These are phyloP conservation scores for Aurelia sp. DNA, from an alignment of 30 jellyfish, hydroid and myxozoan species.

Conservation along the genomic window DNA sequence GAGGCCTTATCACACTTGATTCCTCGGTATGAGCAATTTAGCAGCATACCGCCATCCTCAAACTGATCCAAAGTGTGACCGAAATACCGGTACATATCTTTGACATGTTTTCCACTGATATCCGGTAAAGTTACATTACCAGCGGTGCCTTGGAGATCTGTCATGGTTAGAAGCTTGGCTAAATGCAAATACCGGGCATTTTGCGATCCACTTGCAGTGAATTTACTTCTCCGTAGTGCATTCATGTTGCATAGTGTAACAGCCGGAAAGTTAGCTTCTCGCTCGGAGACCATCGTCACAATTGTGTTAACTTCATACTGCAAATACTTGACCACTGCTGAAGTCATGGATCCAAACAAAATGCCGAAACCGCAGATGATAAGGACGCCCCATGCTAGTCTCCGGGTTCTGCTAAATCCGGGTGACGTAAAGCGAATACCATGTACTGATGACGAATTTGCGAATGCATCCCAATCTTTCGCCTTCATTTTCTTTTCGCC, in stretches of 20 bases:
- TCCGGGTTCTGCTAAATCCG: constrained; percentile 62
- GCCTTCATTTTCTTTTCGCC: constrained; percentile 17
- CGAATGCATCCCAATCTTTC: constrained; percentile 69
- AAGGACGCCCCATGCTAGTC: constrained; percentile 58
- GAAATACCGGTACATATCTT: constrained; percentile 50
- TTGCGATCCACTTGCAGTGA: not conserved
- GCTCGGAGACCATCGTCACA: constrained; percentile 65
- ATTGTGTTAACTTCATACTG: constrained; percentile 69
- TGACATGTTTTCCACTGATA: constrained; percentile 29
- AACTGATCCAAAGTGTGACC: constrained; percentile 66
- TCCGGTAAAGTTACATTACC: constrained; percentile 28
- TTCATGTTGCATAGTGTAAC: constrained; percentile 77
- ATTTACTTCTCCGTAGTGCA: constrained; percentile 52
- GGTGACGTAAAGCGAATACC: constrained; percentile 71
- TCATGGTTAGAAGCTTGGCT: constrained; percentile 59
- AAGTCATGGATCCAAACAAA: constrained; percentile 27
- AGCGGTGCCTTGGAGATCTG: constrained; percentile 23
- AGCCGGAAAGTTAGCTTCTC: constrained; percentile 70
- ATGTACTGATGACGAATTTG: constrained; percentile 63
- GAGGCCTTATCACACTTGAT: constrained; percentile 35
- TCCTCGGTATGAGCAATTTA: constrained; percentile 59
- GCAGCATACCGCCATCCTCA: constrained; percentile 70
- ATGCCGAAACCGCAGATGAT: constrained; percentile 34
- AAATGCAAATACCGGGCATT: not conserved
- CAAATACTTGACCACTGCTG: constrained; percentile 56